Evolutionary conservation across 2,888 invertebrate species (phyloP), one percentile per base, ranked within the genome.

Genomic region (Amphipyra tragopoginis): DNA sequence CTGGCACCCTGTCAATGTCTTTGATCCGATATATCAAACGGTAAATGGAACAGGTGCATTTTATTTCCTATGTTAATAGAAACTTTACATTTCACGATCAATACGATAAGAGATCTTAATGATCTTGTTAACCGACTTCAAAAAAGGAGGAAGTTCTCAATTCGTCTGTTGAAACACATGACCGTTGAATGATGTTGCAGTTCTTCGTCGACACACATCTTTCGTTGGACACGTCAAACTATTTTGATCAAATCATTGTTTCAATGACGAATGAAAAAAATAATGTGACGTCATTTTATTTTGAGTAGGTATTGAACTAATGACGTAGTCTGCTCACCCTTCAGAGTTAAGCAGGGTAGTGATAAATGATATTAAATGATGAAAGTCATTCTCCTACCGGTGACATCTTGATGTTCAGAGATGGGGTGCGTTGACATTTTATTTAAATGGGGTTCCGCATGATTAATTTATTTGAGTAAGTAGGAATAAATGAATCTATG

Each of bases 171-270:
- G 21, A 21, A 21, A 21, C 1, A 21, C 21, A 21, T 21, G 21
- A 21, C 3, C 2, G 21, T 21, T 3, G 21, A 21, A 21, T 21
- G 21, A 21, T 21, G 21, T 52, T 62, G 73, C 77, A 64, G 74
- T 70, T 21, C 78, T 11, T 75, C 70, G 62, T 72, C 79, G 72
- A 75, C 79, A 75, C 78, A 78, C 71, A 60, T 81, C n/a, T 77
- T 80, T 82, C 62, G 72, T 29, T 29, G 6, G 5, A 64, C 57
- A 61, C 78, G 83, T 83, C 80, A 82, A 81, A 81, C 85, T 86
- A 83, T 88, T 87, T 86, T 82, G 86, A 90, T 90, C 85, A 87
- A 79, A 75, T 79, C 69, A 78, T 14, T 40, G 14, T 40, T 40
- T 40, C 14, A 40, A 40, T 14, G 5, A 14, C 7, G 40, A 14